Percentiles rank a stretch among this genome's conserved stretches.
phyloP scores from a whole-genome alignment of 1,140 invertebrate species.

The Drosophila ananassae region DNA sequence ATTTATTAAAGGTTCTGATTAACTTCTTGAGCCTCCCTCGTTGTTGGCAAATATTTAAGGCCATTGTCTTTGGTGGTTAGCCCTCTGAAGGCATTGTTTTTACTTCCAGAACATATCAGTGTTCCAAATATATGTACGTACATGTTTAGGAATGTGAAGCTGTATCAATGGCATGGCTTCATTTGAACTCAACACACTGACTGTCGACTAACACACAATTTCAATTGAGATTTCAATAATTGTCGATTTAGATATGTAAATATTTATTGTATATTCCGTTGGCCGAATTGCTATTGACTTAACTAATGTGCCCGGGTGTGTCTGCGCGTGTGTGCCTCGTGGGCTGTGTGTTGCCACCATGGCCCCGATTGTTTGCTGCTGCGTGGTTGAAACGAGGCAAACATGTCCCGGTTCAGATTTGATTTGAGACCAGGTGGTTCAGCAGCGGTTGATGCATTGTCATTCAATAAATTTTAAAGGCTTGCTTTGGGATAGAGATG shows the following conservation, averaged over 20 bases:
- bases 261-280: conserved; percentile 76
- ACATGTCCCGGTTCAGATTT: conserved; percentile 42
- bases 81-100: conserved; percentile 20
- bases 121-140: no score
- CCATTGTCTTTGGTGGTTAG: conserved; percentile 16
- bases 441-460: neutral
- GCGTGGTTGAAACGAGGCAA: conserved; percentile 34
- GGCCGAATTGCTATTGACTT: conserved; percentile 67
- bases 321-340: conserved; percentile 16
- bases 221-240: conserved; percentile 83
- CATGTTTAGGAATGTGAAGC: no score
- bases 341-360: conserved; percentile 16
- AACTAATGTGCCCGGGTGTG: conserved; percentile 65
- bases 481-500: no score
- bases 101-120: conserved; percentile 20
- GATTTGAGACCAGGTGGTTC: conserved; percentile 47
- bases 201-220: conserved; percentile 66
- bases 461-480: no score
- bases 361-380: conserved; percentile 42
- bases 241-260: conserved; percentile 83
- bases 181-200: conserved; percentile 30
- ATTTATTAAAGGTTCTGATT: neutral
- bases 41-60: neutral
- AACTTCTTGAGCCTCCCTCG: conserved; percentile 25
- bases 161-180: conserved; percentile 41